Evolutionary conservation across 1,140 invertebrate species (phyloP), one percentile per base, ranked within the genome.

Genomic region (Drosophila athabasca): DNA sequence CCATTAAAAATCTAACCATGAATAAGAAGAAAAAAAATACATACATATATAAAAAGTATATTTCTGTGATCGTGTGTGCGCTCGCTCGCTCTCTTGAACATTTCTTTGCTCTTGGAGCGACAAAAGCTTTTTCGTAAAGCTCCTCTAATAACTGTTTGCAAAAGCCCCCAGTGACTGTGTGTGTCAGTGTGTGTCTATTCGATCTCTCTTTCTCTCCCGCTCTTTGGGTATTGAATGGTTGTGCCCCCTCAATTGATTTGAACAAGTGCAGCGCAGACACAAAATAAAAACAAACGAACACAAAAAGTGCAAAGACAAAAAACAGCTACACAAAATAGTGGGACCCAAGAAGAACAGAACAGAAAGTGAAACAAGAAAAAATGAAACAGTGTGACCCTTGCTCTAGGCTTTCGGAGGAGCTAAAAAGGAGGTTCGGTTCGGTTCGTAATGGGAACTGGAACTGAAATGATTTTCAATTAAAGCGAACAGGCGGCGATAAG

Each of bases 161-260:
- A 39, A 39, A 39, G 35, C 35, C 4, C 17, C 17, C 49, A 69
- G 52, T 73, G 46, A 39, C 4, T 39, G 35, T 39, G 35, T 71
- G 68, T 74, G 62, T 73, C 55, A 77, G 81, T 58, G 55, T 48
- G 60, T 51, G n/a, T 31, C 9, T 19, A 41, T 49, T 71, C 48
- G 49, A 51, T 74, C 64, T 62, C 48, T 57, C 19, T 54, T 48
- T 69, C 29, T 50, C 39, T 49, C 64, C 60, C 60, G 60, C 15
- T 46, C 45, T 44, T 46, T 61, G 15, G 15, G 41, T 51, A 54
- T 70, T 72, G 61, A 75, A 68, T 62, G 71, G 61, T 58, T 51
- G 41, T 22, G 58, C 29, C 66, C 80, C 72, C 75, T 88, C 83
- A 87, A 83, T 83, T 83, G 81, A 83, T 83, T 88, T 87, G 79